Evolutionary conservation across 2,888 invertebrate genomes (phyloP), one percentile per base, ranked within the genome.

Genomic region (Agrochola litura): DNA sequence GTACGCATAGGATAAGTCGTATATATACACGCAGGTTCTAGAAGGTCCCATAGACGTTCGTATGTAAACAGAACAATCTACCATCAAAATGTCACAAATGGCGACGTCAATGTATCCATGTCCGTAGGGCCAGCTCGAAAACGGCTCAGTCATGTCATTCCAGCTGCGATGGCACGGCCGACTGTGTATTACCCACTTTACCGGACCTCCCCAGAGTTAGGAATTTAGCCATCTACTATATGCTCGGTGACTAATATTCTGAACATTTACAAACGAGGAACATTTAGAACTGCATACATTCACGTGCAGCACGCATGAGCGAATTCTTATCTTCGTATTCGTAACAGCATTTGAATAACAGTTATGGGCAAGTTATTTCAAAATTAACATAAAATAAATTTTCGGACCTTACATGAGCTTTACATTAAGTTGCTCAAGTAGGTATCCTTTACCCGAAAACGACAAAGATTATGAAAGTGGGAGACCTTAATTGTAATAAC

Each of bases 41-140:
- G 91, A 88, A 91, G 90, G 89, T 84, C 77, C 77, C 86, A 86
- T 87, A 89, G 89, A 88, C 90, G 84, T 89, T 87, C 87, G 89
- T 91, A 92, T 92, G 94, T 94, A 94, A 94, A 94, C 92, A 92
- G 92, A 92, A 92, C 93, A 95, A 96, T 95, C 95, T 95, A 89
- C 91, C 93, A 95, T 96, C 95, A 94, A 92, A 88, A 94, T 92
- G 94, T 94, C 94, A 92, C 91, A 93, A 93, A 94, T 92, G 93
- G 94, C 92, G 90, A 91, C 91, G 93, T 93, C 91, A 90, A 91
- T 89, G 90, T 94, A 83, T 83, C 90, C 89, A 88, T 89, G 91
- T 90, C 90, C 91, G 90, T 90, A 92, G 91, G 90, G 92, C 92
- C 89, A 77, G 82, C 84, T 89, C 71, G 76, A 78, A 81, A 88